Percentiles rank a stretch among this genome's conserved stretches.
Evolutionary conservation across 2,113 vertebrate genomes (phyloP).

Genomic region (Danio rerio): GRCz12tu NC_133198.1:38410001-38410500

Average conservation of each 20-base stretch:
- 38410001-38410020: too few species aligned
- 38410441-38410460: too few species aligned
- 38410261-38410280: slow-evolving; percentile 41
- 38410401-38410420: neutral
- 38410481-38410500: too few species aligned
- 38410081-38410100: too few species aligned
- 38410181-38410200: slow-evolving; percentile 35
- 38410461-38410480: too few species aligned
- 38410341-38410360: neutral
- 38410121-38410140: too few species aligned
- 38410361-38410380: neutral
- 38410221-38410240: slow-evolving; percentile 19
- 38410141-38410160: too few species aligned
- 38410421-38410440: neutral
- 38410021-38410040: too few species aligned
- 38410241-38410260: slow-evolving; percentile 24
- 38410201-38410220: slow-evolving; percentile 22
- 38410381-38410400: neutral
- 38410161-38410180: neutral
- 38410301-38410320: slow-evolving; percentile 1
- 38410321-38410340: slow-evolving; percentile 7
- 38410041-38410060: too few species aligned
- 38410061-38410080: too few species aligned
- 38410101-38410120: too few species aligned
- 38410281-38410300: slow-evolving; percentile 25